Conservation (phyloP, 2,113 vertebrate genomes). For the human region DNA sequence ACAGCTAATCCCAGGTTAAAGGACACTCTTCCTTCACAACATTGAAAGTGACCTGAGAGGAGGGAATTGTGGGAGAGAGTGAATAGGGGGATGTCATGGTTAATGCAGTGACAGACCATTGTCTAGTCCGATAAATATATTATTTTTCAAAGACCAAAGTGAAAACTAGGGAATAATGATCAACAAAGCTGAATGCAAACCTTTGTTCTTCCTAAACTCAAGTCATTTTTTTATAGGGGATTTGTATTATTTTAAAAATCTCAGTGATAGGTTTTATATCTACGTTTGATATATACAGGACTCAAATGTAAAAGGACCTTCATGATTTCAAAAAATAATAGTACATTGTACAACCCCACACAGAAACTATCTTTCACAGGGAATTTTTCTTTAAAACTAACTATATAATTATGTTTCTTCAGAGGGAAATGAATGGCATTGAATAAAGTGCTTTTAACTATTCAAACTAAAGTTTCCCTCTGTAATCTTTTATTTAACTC, state of each 20-base stretch:
- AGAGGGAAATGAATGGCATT: conserved; percentile 25
- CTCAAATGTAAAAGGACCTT: conserved; percentile 33
- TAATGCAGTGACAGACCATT: background rate
- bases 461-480: conserved; percentile 19
- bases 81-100: background rate
- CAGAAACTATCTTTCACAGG: background rate
- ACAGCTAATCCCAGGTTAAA: background rate
- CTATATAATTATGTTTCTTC: conserved; percentile 37
- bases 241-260: conserved; percentile 9
- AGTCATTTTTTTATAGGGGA: background rate
- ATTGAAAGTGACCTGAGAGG: conserved; percentile 8
- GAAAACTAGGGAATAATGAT: background rate
- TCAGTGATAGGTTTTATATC: conserved; percentile 3
- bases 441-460: conserved; percentile 44
- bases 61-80: background rate
- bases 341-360: background rate
- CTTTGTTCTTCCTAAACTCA: conserved; percentile 16
- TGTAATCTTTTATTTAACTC: conserved; percentile 42
- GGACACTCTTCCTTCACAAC: background rate
- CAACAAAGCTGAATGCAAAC: background rate
- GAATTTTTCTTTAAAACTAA: conserved; percentile 45
- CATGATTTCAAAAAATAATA: background rate
- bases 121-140: background rate
- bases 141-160: conserved; percentile 42
- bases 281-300: background rate